Evolutionary conservation across 2,888 invertebrate genomes (phyloP).

Genomic region (Ichneumoninae sp.): DNA sequence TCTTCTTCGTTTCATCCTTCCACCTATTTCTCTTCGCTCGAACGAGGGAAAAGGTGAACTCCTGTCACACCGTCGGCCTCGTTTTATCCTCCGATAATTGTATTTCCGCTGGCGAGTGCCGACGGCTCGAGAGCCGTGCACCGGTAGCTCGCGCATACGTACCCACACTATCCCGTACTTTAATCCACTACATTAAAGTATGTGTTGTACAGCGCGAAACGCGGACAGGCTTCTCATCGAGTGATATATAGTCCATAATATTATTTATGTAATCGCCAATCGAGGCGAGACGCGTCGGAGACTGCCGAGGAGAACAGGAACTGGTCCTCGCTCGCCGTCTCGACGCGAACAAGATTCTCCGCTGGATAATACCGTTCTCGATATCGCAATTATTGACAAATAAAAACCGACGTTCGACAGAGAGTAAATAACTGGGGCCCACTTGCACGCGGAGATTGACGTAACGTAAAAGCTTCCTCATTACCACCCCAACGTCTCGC

Average conservation of each 20-base stretch:
- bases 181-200: constrained; percentile 7
- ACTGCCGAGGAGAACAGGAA: background rate
- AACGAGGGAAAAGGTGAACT: constrained; percentile 29
- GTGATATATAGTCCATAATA: background rate
- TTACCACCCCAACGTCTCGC: background rate
- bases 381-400: background rate
- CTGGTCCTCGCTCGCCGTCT: background rate
- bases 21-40: constrained; percentile 22
- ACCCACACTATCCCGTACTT: background rate
- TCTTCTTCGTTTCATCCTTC: constrained; percentile 30
- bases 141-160: background rate
- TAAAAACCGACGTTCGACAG: background rate
- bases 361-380: background rate
- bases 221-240: background rate
- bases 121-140: constrained; percentile 35
- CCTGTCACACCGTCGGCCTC: constrained; percentile 71
- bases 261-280: constrained; percentile 12
- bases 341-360: background rate
- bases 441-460: background rate
- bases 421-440: background rate
- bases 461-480: constrained; percentile 8
- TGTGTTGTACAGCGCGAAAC: background rate
- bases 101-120: constrained; percentile 75
- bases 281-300: background rate
- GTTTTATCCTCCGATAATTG: constrained; percentile 79